A percentile compares a stretch with the other conserved stretches of the same genome.
Conservation (phyloP, 2,113 vertebrate genomes). For the Ceyx cyanopectus region DNA sequence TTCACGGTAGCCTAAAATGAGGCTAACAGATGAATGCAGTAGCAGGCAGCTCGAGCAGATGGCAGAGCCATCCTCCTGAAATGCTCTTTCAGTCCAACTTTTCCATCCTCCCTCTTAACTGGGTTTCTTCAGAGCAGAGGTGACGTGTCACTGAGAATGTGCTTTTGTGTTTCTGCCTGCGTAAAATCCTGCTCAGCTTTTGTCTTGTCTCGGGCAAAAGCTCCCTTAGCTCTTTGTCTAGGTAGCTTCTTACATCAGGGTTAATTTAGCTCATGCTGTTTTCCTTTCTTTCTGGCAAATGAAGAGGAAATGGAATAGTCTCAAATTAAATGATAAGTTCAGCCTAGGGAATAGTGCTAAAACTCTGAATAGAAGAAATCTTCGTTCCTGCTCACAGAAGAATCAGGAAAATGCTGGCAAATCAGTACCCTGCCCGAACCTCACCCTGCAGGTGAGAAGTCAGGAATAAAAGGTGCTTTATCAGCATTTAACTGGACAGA, state of each 20-base stretch:
- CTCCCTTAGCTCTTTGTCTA: not conserved
- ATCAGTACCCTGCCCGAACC: not conserved
- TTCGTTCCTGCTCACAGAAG: not conserved
- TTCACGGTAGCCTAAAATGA: not conserved
- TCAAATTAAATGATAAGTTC: not conserved
- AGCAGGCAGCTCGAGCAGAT: not conserved
- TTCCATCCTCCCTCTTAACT: not conserved
- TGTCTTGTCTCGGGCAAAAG: not conserved
- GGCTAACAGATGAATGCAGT: not conserved
- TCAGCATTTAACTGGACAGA: not conserved
- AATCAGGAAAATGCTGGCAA: not conserved
- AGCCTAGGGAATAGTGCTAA: not conserved
- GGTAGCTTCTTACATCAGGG: not conserved
- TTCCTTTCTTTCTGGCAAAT: not conserved
- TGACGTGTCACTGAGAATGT: not conserved
- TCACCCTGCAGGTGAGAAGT: not conserved
- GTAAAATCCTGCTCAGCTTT: not conserved
- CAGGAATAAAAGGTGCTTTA: not conserved
- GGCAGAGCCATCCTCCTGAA: not conserved
- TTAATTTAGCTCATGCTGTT: not conserved
- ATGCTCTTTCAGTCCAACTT: not conserved
- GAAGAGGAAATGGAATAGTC: not conserved
- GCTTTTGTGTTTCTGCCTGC: not conserved
- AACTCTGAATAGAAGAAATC: not conserved
- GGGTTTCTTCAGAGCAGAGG: not conserved